A percentile compares a stretch with the other conserved stretches of the same genome.
Conservation (phyloP, 2,797 vertebrate species). For the Chloroceryle inda region DNA sequence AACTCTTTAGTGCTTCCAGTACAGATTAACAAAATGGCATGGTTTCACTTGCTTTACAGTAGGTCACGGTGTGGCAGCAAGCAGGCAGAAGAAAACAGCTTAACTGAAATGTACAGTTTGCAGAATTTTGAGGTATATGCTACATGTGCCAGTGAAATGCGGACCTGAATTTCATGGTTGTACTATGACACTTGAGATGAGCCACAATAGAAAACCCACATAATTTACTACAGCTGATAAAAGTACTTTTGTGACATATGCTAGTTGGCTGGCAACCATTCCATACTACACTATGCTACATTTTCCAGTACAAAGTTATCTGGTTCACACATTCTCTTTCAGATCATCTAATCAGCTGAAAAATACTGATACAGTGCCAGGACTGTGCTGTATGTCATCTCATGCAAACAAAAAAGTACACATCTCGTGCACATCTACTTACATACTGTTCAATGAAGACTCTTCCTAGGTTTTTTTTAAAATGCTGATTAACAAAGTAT, state of each 20-base stretch:
- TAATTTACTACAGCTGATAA: conserved; percentile 10
- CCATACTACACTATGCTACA: neutral
- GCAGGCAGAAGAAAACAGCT: neutral
- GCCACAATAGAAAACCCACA: neutral
- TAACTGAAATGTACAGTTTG: neutral
- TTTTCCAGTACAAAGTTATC: neutral
- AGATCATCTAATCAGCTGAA: neutral
- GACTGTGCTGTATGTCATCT: neutral
- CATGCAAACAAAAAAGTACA: neutral
- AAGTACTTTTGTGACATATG: neutral
- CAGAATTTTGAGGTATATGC: neutral
- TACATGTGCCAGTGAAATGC: neutral
- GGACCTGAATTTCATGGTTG: neutral
- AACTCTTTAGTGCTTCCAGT: neutral
- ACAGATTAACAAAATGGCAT: neutral
- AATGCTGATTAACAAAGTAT: neutral
- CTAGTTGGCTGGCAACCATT: neutral
- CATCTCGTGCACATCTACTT: neutral
- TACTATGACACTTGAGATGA: neutral
- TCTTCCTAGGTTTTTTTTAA: neutral
- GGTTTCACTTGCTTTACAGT: neutral
- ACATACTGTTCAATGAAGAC: neutral
- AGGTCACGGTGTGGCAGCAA: neutral
- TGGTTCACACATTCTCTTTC: conserved; percentile 1
- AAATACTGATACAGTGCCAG: neutral